These are phyloP conservation scores for Unio pictorum DNA, from an alignment of 2,888 invertebrate genomes.

Conservation along the genomic window DNA sequence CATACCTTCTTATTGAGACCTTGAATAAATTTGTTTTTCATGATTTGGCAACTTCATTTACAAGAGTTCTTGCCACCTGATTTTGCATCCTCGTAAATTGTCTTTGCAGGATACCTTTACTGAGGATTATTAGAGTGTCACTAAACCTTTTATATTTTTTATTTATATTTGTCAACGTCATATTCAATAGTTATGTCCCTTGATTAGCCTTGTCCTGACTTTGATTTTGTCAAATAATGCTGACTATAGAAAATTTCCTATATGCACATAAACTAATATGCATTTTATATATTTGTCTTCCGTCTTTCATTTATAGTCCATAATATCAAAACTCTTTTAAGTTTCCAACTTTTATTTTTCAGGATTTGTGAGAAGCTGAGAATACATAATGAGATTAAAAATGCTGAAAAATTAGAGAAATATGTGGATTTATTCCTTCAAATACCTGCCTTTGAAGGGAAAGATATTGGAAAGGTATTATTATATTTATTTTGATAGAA, in stretches of 20 bases:
- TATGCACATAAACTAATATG: too few relatives aligned
- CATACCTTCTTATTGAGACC: neutral
- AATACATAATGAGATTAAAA: conserved; percentile 61
- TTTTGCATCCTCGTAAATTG: neutral
- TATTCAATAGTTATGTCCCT: too few relatives aligned
- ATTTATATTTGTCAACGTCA: too few relatives aligned
- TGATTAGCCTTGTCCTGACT: too few relatives aligned
- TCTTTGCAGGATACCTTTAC: too few relatives aligned
- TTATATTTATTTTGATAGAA: neutral
- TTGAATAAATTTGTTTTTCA: neutral
- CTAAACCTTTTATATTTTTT: too few relatives aligned
- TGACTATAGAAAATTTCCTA: too few relatives aligned
- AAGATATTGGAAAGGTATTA: conserved; percentile 51
- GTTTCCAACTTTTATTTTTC: conserved; percentile 11
- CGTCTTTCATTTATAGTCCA: too few relatives aligned
- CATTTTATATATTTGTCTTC: too few relatives aligned
- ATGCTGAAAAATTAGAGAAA: conserved; percentile 50
- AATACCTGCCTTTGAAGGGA: conserved; percentile 50
- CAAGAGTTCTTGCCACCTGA: neutral
- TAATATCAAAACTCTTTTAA: neutral
- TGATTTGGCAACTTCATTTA: neutral
- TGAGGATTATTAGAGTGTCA: too few relatives aligned
- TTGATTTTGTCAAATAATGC: too few relatives aligned
- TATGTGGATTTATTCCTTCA: conserved; percentile 52
- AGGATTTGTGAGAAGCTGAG: conserved; percentile 63